Base-by-base conservation (phyloP, 2,888 invertebrate species). In the Oscheius onirici region DNA sequence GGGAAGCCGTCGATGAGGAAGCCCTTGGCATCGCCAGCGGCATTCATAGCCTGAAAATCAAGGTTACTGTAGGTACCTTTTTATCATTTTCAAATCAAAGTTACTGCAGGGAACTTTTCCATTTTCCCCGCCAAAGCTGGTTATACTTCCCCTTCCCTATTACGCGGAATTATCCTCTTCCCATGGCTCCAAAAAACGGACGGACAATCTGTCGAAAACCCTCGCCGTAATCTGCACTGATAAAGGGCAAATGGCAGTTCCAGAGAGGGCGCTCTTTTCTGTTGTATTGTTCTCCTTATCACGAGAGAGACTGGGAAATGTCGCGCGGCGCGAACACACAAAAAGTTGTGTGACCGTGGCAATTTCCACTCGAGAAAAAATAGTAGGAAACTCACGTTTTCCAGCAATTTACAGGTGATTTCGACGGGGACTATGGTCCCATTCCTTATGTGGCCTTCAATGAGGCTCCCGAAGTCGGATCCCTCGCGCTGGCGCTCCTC, bases 1-100 rank as follows among this genome's bases (percentile, higher is more conserved):
- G 99, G 99, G 88, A 99, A 99, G 1, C 99, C 99, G 89, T 99
- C 99, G 83, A 99, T 93, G 8, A 99, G 91, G 88, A 97, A 99
- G 71, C 87, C 87, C 40, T 71, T 76, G 8, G 72, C 80, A 49
- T 82, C 79, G 17, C 82, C 78, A 1, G 73, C 46, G 10, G 82
- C 81, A n/a, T 73, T 66, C 87, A 88, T 88, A 8, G 87, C 87
- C 87, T 87, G 58, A 26, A 77, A 75, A 46, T 43, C 13, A 26
- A 5, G n/a, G n/a, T n/a, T 34, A 34, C 34, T 34, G 34, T 34
- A 34, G 34, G n/a, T n/a, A n/a, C n/a, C n/a, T n/a, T n/a, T n/a
- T n/a, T n/a, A n/a, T n/a, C n/a, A n/a, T n/a, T n/a, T n/a, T n/a
- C n/a, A n/a, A n/a, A n/a, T n/a, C n/a, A n/a, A n/a, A n/a, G n/a